A percentile compares a stretch with the other conserved stretches of the same genome.
phyloP scores from a whole-genome alignment of 2,113 vertebrate species.

The Malurus melanocephalus region DNA sequence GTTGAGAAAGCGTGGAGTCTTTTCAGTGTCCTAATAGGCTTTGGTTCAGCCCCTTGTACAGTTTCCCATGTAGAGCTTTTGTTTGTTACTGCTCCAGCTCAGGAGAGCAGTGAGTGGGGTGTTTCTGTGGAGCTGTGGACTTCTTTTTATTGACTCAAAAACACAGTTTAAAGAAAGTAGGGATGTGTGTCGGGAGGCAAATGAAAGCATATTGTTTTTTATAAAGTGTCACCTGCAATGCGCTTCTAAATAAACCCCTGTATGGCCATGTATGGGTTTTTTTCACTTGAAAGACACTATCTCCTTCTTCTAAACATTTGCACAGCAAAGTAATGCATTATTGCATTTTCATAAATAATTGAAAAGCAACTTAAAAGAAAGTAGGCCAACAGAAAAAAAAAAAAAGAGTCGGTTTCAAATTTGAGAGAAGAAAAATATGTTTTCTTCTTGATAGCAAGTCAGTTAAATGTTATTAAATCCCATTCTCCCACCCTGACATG shows the following conservation, averaged over 20 bases:
- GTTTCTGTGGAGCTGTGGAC: constrained; percentile 17
- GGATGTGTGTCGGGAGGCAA: not conserved
- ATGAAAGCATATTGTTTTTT: constrained; percentile 14
- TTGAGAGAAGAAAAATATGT: constrained; percentile 60
- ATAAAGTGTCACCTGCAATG: constrained; percentile 23
- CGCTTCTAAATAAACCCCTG: not conserved
- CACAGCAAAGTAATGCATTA: constrained; percentile 71
- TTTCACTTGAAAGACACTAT: constrained; percentile 54
- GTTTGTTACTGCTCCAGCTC: not conserved
- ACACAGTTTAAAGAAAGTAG: constrained; percentile 8
- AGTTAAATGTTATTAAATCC: constrained; percentile 63
- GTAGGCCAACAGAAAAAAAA: constrained; percentile 62
- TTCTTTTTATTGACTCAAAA: constrained; percentile 1
- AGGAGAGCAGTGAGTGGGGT: not conserved
- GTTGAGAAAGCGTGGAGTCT: not conserved
- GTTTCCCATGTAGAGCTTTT: not conserved
- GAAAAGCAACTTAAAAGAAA: constrained; percentile 74
- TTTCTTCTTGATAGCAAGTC: constrained; percentile 64
- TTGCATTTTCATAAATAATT: constrained; percentile 79
- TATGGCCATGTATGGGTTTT: not conserved
- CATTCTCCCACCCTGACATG: constrained; percentile 31
- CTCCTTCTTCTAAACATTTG: constrained; percentile 66
- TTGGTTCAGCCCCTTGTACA: not conserved
- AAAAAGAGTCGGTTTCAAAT: constrained; percentile 54
- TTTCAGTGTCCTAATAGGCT: not conserved